Evolutionary conservation across 2,888 invertebrate genomes (phyloP), one percentile per base, ranked within the genome.

Genomic region (Erynnis tages): DNA sequence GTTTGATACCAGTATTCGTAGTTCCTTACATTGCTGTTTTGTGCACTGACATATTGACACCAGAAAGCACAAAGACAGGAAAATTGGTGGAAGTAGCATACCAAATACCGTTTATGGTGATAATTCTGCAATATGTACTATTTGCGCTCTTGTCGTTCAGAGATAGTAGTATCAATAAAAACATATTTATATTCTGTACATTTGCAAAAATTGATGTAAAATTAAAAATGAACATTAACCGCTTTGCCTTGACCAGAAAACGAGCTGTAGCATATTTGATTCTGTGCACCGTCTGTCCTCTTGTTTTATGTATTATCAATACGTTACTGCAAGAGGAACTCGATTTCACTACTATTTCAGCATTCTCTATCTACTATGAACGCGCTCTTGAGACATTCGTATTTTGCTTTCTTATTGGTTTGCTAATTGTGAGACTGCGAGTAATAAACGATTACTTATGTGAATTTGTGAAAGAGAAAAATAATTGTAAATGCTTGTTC

Each of bases 371-470:
- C 19, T 55, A 55, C 34, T 57, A 45, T 23, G 48, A 37, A 37
- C 52, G 53, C 6, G 29, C 56, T 35, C 38, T 54, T 11, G 38
- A 56, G 29, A 23, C 52, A 23, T 37, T 56, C 46, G 17, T 44
- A 13, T 79, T 82, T 54, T 77, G 71, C 45, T 63, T 73, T 43
- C 58, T 70, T 54, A 66, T 82, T 13, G 57, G 57, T 5, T 69
- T 73, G 68, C 25, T 79, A 1, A 68, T 59, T 13, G 10, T 54
- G 1, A 70, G 81, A 53, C 56, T 83, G 6, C 38, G 40, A 3
- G 27, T 76, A 6, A 68, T 82, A 11, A 82, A 81, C 41, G 59
- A 62, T 5, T 71, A 78, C 58, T 53, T 83, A 13, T 41, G 55
- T 8, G 67, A 66, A 34, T 76, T 81, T 47, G 57, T 76, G 4